Evolutionary conservation across 2,113 vertebrate species (phyloP).

Genomic region (Nibea coibor): DNA sequence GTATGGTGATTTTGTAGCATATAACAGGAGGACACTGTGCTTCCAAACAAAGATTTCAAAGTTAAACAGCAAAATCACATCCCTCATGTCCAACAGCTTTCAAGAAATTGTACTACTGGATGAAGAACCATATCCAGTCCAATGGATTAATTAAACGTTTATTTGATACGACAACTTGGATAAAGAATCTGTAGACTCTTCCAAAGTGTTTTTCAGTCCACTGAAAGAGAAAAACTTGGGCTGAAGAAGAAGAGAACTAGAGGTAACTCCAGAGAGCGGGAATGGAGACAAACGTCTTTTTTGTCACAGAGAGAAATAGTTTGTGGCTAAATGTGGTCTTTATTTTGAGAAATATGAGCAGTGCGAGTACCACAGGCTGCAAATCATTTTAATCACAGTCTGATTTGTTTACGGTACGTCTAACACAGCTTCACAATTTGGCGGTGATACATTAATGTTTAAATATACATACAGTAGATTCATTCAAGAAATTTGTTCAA

Average conservation of each 20-base stretch:
- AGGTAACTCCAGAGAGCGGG: neutral
- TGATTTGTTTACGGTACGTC: conserved; percentile 10
- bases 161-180: neutral
- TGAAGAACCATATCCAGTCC: neutral
- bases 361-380: neutral
- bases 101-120: neutral
- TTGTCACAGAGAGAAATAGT: neutral
- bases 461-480: neutral
- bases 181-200: neutral
- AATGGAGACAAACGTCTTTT: conserved; percentile 30
- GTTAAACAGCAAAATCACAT: conserved; percentile 3
- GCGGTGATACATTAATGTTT: neutral
- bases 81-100: neutral
- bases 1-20: neutral
- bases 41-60: conserved; percentile 16
- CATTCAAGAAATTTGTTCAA: neutral
- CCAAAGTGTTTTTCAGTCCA: neutral
- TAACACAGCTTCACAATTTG: neutral
- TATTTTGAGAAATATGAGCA: conserved; percentile 33
- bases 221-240: neutral
- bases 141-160: neutral
- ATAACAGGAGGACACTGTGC: conserved; percentile 1
- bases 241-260: neutral
- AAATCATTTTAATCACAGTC: conserved; percentile 33
- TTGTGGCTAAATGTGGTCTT: conserved; percentile 19